A percentile compares a stretch with the other conserved stretches of the same genome.
Evolutionary conservation across 2,888 invertebrate genomes (phyloP).

Genomic region (Agrypnus murinus): DNA sequence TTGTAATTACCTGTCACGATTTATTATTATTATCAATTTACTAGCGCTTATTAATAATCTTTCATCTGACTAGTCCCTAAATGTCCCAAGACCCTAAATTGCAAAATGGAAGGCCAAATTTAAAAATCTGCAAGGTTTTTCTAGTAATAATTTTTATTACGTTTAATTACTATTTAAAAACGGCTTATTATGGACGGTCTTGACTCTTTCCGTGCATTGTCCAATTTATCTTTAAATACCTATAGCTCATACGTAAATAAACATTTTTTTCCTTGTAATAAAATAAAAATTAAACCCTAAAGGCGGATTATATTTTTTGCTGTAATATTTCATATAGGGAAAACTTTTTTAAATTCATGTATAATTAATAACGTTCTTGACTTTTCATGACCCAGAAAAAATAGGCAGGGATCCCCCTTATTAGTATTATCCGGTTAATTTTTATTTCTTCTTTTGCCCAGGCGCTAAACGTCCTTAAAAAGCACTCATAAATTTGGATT

Average conservation of each 20-base stretch:
- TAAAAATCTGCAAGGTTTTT: background rate
- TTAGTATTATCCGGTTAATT: background rate
- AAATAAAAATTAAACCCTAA: slow-evolving; percentile 1
- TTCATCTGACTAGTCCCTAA: no score
- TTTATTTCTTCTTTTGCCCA: background rate
- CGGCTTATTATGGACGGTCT: background rate
- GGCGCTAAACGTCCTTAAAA: background rate
- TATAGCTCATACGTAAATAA: background rate
- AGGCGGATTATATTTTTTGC: background rate
- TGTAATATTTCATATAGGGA: background rate
- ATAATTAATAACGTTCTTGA: slow-evolving; percentile 9
- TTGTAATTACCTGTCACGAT: slow-evolving; percentile 15
- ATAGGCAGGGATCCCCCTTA: no score
- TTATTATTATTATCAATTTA: no score
- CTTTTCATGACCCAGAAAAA: slow-evolving; percentile 15
- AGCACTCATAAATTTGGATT: slow-evolving; percentile 13
- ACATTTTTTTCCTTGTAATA: background rate
- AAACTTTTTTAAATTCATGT: background rate
- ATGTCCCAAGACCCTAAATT: no score
- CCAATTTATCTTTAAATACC: slow-evolving; percentile 4
- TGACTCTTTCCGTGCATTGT: slow-evolving; percentile 20
- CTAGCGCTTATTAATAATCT: no score
- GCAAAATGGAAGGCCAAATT: slow-evolving; percentile 1
- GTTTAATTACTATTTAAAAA: background rate
- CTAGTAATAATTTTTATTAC: slow-evolving; percentile 1